Conservation (phyloP, 2,888 invertebrate species). For the Cyaniris semiargus region DNA sequence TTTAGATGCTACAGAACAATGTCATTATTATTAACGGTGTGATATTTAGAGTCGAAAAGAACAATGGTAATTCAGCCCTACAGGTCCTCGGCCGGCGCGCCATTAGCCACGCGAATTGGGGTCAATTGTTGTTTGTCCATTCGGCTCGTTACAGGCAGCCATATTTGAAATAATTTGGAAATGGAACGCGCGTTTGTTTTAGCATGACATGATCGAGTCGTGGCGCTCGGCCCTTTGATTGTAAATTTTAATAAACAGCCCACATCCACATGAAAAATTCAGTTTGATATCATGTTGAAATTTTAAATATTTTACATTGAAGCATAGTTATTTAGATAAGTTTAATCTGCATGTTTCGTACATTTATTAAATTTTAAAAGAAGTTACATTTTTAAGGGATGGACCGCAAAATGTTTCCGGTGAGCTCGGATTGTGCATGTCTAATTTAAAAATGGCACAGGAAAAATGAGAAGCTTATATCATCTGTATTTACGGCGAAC, state of each 20-base stretch:
- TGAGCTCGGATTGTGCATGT: not conserved
- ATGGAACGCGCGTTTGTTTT: constrained; percentile 52
- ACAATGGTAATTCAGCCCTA: constrained; percentile 39
- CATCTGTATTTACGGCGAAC: not conserved
- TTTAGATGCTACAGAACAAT: not conserved
- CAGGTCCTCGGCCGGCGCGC: constrained; percentile 45
- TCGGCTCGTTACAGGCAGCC: constrained; percentile 57
- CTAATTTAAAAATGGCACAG: not conserved
- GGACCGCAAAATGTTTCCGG: not conserved
- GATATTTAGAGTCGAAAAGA: constrained; percentile 5
- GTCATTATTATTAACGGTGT: not conserved
- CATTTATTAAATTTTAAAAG: not conserved
- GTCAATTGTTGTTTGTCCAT: constrained; percentile 66
- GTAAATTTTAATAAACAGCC: constrained; percentile 30
- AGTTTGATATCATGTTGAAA: not conserved
- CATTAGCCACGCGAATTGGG: constrained; percentile 57
- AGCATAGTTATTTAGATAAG: not conserved
- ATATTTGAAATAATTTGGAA: constrained; percentile 67
- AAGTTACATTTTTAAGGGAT: not conserved
- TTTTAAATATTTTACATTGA: not conserved
- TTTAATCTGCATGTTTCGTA: not conserved
- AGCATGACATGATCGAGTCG: constrained; percentile 36
- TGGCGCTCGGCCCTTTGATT: constrained; percentile 30
- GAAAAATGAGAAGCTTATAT: not conserved
- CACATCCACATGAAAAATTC: not conserved